A percentile compares a stretch with the other conserved stretches of the same genome.
phyloP scores from a whole-genome alignment of 2,113 vertebrate species.

The Gadus chalcogrammus region DNA sequence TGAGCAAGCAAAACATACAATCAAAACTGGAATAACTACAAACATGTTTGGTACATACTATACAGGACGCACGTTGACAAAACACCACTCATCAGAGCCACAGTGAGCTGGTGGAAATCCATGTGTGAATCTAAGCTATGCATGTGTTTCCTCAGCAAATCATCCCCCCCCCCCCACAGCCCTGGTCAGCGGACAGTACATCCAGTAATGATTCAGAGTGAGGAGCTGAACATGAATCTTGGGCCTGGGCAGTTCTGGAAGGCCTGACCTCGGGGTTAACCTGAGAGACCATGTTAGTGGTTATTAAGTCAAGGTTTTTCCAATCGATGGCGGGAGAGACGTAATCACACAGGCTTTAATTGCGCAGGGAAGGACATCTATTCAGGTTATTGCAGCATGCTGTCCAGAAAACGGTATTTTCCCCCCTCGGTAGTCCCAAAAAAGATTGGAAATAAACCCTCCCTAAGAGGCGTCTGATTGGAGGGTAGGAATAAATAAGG shows the following conservation, averaged over 20 bases:
- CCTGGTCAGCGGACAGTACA: too few relatives aligned
- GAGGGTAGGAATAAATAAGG: constrained; percentile 25
- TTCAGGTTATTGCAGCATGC: constrained; percentile 72
- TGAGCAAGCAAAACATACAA: too few relatives aligned
- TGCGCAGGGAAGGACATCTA: constrained; percentile 75
- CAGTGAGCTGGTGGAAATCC: too few relatives aligned
- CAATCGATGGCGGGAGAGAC: constrained; percentile 73
- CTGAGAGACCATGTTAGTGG: constrained; percentile 73
- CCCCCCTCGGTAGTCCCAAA: constrained; percentile 8
- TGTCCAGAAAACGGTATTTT: constrained; percentile 66
- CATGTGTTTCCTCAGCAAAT: too few relatives aligned
- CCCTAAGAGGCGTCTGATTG: constrained; percentile 40
- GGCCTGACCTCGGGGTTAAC: constrained; percentile 70
- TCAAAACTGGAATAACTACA: too few relatives aligned
- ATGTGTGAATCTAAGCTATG: too few relatives aligned
- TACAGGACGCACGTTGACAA: too few relatives aligned
- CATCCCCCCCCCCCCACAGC: too few relatives aligned
- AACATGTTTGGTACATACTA: too few relatives aligned
- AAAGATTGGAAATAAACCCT: constrained; percentile 17
- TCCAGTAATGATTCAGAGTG: constrained; percentile 21
- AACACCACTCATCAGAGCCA: too few relatives aligned
- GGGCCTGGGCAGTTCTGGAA: constrained; percentile 45
- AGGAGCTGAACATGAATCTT: constrained; percentile 70
- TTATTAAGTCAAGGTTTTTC: constrained; percentile 77
- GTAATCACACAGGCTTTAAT: constrained; percentile 78